A percentile compares a stretch with the other conserved stretches of the same genome.
phyloP scores from a whole-genome alignment of 2,797 vertebrate species.

The Pristis pectinata region DNA sequence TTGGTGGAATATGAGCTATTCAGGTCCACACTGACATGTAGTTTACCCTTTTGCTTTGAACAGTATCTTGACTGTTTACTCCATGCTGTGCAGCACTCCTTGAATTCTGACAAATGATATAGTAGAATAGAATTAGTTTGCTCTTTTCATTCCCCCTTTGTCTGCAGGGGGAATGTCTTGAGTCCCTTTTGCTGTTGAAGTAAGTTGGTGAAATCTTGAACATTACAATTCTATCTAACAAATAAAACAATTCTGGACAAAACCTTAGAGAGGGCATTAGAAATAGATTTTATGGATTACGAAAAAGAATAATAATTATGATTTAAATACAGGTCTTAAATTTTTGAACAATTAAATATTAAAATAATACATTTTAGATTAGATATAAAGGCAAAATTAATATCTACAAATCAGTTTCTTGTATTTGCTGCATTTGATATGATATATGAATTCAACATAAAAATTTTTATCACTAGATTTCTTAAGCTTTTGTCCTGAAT shows the following conservation, averaged over 20 bases:
- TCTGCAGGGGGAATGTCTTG: not conserved
- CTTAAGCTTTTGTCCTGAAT: not conserved
- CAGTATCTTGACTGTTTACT: not conserved
- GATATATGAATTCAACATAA: not conserved
- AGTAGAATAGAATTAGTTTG: not conserved
- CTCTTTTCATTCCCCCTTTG: not conserved
- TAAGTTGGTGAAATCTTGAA: not conserved
- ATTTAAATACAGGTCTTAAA: not conserved
- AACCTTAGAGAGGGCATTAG: not conserved
- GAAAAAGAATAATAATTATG: not conserved
- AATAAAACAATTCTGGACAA: not conserved
- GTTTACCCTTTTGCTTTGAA: not conserved
- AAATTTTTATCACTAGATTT: not conserved
- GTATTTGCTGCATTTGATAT: not conserved
- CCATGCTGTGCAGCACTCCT: not conserved
- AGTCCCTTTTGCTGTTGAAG: not conserved
- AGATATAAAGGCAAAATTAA: not conserved
- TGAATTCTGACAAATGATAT: not conserved
- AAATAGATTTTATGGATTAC: not conserved
- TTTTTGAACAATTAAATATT: constrained; percentile 18
- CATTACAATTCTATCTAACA: not conserved
- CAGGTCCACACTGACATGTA: not conserved
- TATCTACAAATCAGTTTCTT: not conserved
- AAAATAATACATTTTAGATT: not conserved
- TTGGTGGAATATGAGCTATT: not conserved